These are phyloP conservation scores for Parazoanthus darwini DNA, from an alignment of 92 coral and sea anemone species.

Conservation along the genomic window DNA sequence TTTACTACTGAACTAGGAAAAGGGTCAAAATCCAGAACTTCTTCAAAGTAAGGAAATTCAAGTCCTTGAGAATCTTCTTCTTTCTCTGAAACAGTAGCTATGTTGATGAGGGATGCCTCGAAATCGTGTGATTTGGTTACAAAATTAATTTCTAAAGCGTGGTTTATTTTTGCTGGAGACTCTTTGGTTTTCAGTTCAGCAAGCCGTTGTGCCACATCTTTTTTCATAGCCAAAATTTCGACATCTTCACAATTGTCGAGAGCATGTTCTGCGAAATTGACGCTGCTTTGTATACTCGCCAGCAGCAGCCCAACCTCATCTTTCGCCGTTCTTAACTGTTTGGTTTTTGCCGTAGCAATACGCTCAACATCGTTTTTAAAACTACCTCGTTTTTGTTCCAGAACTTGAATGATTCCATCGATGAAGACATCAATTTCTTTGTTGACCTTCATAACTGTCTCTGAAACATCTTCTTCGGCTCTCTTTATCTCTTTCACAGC, in stretches of 20 bases:
- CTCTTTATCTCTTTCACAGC: not conserved
- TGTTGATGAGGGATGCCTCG: not conserved
- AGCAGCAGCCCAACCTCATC: not conserved
- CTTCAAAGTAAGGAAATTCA: too few relatives aligned
- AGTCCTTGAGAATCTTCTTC: not conserved
- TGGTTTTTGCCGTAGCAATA: not conserved
- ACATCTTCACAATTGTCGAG: conserved; percentile 1
- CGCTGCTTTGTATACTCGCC: conserved; percentile 2
- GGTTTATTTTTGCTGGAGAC: not conserved
- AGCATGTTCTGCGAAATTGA: not conserved
- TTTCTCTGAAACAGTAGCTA: not conserved
- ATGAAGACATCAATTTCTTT: not conserved
- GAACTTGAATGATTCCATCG: not conserved
- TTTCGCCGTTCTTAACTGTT: not conserved
- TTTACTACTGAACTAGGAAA: not conserved
- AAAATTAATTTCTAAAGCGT: not conserved
- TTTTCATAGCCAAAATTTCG: not conserved
- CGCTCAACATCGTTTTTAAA: not conserved
- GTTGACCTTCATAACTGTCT: not conserved
- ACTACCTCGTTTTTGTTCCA: not conserved
- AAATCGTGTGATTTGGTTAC: not conserved
- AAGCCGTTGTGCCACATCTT: not conserved
- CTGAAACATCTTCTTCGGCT: not conserved
- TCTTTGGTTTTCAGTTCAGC: not conserved
- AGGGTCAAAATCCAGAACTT: too few relatives aligned